These are phyloP conservation scores for Oeneis ivallda DNA, from an alignment of 2,888 invertebrate species.

Conservation along the genomic window DNA sequence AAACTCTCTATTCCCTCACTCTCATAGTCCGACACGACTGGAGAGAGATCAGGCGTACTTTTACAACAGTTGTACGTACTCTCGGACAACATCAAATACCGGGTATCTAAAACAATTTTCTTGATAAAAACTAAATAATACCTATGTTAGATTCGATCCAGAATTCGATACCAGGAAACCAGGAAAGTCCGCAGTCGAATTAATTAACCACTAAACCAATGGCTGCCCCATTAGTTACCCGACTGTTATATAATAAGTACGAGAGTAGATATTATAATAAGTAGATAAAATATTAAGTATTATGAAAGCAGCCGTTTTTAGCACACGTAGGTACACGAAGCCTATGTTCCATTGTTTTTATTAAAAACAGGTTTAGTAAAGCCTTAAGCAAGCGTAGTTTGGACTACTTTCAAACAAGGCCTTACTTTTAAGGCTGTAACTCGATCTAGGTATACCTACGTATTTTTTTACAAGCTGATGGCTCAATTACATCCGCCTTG, in stretches of 20 bases:
- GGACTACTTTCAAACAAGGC: slow-evolving; percentile 17
- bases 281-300: background rate
- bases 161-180: no score
- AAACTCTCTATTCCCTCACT: no score
- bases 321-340: slow-evolving; percentile 15
- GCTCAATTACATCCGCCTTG: no score
- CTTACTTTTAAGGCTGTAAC: slow-evolving; percentile 9
- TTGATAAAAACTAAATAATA: no score
- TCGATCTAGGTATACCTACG: slow-evolving; percentile 5
- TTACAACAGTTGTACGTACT: no score
- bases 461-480: background rate
- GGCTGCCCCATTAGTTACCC: background rate
- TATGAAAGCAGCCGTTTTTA: slow-evolving; percentile 8
- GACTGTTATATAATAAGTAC: background rate
- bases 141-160: no score
- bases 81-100: no score
- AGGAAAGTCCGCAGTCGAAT: no score
- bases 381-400: slow-evolving; percentile 9
- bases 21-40: no score
- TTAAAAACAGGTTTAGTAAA: slow-evolving; percentile 8
- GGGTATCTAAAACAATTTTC: no score
- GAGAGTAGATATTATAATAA: background rate
- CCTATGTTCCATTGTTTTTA: slow-evolving; percentile 19
- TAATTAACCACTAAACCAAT: background rate
- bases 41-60: no score